phyloP scores from a whole-genome alignment of 2,888 invertebrate genomes.

The Lydus trimaculatus region DNA sequence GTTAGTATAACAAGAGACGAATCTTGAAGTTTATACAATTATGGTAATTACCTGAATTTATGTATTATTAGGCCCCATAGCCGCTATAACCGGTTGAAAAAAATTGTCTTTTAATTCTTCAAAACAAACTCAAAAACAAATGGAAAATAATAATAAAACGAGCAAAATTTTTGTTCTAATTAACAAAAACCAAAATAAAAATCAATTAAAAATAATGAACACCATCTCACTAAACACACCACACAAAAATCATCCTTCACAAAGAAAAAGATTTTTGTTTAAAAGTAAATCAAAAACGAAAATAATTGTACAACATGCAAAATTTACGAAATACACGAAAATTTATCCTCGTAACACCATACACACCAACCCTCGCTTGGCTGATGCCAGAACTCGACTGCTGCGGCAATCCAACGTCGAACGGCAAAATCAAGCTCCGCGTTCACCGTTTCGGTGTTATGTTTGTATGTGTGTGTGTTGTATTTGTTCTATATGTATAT shows the following conservation, averaged over 20 bases:
- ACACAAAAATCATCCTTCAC: constrained; percentile 21
- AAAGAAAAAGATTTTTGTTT: constrained; percentile 19
- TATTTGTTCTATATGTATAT: background rate
- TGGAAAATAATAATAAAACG: constrained; percentile 17
- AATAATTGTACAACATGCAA: constrained; percentile 12
- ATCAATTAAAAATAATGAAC: constrained; percentile 12
- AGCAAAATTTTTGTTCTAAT: no score
- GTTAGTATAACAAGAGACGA: background rate
- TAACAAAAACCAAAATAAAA: constrained; percentile 10
- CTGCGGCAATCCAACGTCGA: constrained; percentile 18
- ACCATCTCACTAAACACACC: constrained; percentile 24
- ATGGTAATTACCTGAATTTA: constrained; percentile 17
- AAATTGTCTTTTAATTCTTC: constrained; percentile 4
- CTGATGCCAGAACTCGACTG: constrained; percentile 34
- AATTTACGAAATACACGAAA: constrained; percentile 11
- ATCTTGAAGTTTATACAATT: background rate
- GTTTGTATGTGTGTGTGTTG: background rate
- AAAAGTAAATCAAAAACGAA: no score
- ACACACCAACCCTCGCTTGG: constrained; percentile 24
- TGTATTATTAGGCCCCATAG: constrained; percentile 28
- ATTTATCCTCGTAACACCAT: background rate
- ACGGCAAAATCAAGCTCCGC: constrained; percentile 27
- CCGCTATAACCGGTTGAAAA: background rate
- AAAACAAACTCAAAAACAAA: constrained; percentile 13
- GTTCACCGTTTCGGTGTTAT: constrained; percentile 21